These are phyloP conservation scores for Planiliza haematocheilus DNA, from an alignment of 2,113 vertebrate species.

Conservation along the genomic window DNA sequence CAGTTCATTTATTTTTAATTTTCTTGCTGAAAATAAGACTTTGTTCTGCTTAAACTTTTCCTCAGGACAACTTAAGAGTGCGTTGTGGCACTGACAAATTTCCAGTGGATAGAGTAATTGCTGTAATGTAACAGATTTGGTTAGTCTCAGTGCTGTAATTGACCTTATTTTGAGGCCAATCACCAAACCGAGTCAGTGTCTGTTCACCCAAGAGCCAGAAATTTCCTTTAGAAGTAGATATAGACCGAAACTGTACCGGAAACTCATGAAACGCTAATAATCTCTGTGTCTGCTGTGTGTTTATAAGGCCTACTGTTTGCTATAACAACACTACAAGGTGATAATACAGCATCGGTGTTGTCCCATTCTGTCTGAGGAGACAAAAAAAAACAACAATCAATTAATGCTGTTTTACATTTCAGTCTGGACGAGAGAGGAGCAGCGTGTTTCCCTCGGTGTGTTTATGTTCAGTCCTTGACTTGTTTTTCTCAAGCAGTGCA, in stretches of 20 bases:
- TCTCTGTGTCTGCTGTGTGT: background rate
- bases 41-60: background rate
- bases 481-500: conserved; percentile 45
- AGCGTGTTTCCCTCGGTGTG: background rate
- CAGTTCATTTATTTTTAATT: background rate
- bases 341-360: background rate
- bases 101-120: too few relatives aligned
- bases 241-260: background rate
- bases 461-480: conserved; percentile 3
- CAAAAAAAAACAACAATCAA: background rate
- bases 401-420: conserved; percentile 7
- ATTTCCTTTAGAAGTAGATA: background rate
- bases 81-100: background rate
- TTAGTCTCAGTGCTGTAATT: too few relatives aligned
- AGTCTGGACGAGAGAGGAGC: background rate
- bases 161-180: background rate
- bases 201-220: background rate
- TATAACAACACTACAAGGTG: background rate
- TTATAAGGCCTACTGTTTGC: too few relatives aligned
- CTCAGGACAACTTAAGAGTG: background rate
- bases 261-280: background rate
- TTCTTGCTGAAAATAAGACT: background rate
- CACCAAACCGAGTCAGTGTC: background rate
- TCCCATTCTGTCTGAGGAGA: background rate
- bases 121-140: too few relatives aligned